Evolutionary conservation across 1,140 invertebrate species (phyloP).

Genomic region (Trichonephila clavipes): DNA sequence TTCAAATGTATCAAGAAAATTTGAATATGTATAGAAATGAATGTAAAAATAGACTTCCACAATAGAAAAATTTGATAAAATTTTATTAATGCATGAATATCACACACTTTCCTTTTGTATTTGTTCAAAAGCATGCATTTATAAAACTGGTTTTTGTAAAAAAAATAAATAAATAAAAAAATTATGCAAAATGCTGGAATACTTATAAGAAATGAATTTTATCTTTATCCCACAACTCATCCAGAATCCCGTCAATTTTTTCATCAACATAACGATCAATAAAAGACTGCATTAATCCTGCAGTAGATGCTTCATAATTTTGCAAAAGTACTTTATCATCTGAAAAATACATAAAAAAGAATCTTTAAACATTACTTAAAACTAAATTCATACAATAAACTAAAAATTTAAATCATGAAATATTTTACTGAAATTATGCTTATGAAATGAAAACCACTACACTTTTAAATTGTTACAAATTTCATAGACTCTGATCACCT

Average conservation of each 20-base stretch:
- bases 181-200: not conserved
- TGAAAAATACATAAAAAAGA: slow-evolving; percentile 9
- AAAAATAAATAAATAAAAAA: too few relatives aligned
- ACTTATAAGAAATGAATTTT: slow-evolving; percentile 54
- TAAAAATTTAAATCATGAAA: too few relatives aligned
- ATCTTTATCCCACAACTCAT: slow-evolving; percentile 80
- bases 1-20: too few relatives aligned
- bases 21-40: not conserved
- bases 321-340: slow-evolving; percentile 52
- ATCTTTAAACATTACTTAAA: too few relatives aligned
- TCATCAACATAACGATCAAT: slow-evolving; percentile 86
- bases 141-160: too few relatives aligned
- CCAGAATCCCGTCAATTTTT: slow-evolving; percentile 78
- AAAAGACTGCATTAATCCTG: slow-evolving; percentile 92
- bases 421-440: too few relatives aligned
- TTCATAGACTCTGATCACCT: too few relatives aligned
- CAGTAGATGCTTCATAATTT: slow-evolving; percentile 87
- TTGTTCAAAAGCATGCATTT: not conserved
- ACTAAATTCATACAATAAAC: too few relatives aligned
- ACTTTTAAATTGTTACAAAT: too few relatives aligned
- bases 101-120: not conserved
- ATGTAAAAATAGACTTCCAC: not conserved
- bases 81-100: not conserved
- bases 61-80: not conserved
- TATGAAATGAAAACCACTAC: too few relatives aligned